Evolutionary conservation across 2,888 invertebrate genomes (phyloP).

Genomic region (Diplolepis rosae): DNA sequence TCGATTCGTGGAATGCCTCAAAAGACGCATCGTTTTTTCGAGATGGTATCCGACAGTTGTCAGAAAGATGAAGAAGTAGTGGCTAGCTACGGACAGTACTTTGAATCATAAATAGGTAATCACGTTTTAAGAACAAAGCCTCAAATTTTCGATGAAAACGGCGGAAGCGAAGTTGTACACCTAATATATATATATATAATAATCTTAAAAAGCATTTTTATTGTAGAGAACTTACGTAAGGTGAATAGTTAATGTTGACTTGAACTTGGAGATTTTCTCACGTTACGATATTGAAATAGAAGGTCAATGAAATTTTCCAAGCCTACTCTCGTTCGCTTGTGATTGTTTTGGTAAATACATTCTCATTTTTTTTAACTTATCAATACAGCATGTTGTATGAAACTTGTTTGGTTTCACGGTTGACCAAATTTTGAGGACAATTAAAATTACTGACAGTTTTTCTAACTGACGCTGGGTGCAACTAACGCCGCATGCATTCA

Average conservation of each 20-base stretch:
- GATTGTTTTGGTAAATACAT: slow-evolving; percentile 33
- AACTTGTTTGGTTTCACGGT: slow-evolving; percentile 43
- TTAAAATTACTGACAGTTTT: slow-evolving; percentile 48
- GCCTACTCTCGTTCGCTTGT: slow-evolving; percentile 3
- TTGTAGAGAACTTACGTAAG: not conserved
- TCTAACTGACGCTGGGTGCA: slow-evolving; percentile 64
- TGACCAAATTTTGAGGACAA: slow-evolving; percentile 46
- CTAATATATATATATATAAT: no score
- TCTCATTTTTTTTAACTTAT: slow-evolving; percentile 31
- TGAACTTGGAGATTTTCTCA: slow-evolving; percentile 3
- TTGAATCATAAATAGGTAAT: no score
- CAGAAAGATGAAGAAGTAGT: no score
- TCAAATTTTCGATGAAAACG: no score
- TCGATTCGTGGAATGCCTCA: no score
- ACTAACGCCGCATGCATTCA: slow-evolving; percentile 69
- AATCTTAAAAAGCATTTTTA: not conserved
- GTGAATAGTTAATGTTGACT: not conserved
- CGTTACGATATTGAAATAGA: slow-evolving; percentile 2
- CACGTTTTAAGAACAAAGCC: no score
- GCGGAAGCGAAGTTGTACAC: no score
- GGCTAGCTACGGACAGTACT: no score
- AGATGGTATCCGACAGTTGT: no score
- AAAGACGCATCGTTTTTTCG: no score
- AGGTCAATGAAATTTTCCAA: not conserved
- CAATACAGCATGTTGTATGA: slow-evolving; percentile 33